phyloP scores from a whole-genome alignment of 1,140 invertebrate genomes.

The Panagrolaimus sp. region DNA sequence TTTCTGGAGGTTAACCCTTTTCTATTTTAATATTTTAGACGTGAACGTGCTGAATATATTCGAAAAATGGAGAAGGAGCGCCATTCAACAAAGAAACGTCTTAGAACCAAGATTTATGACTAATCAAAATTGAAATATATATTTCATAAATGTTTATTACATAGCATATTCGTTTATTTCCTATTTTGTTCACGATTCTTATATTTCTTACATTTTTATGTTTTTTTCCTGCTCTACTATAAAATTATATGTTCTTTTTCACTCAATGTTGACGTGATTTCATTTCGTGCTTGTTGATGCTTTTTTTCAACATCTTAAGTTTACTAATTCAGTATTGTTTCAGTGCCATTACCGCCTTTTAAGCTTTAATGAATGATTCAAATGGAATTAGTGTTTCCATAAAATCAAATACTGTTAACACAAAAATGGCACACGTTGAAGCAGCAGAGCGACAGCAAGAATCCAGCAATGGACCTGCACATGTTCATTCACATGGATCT shows the following conservation, averaged over 20 bases:
- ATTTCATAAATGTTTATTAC: too few relatives aligned
- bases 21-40: conserved; percentile 17
- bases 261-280: too few relatives aligned
- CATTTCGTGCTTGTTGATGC: too few relatives aligned
- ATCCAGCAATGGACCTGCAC: background rate
- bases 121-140: background rate
- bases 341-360: background rate
- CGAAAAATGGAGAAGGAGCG: conserved; percentile 11
- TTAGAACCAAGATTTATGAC: conserved; percentile 15
- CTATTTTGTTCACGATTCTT: too few relatives aligned
- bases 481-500: background rate
- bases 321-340: background rate
- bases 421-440: background rate
- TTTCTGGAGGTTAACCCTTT: background rate
- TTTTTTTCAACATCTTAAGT: background rate
- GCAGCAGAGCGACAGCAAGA: background rate
- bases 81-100: conserved; percentile 23
- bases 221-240: too few relatives aligned
- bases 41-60: conserved; percentile 22
- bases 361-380: background rate
- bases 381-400: background rate
- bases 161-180: too few relatives aligned
- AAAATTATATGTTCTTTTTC: too few relatives aligned
- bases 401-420: background rate
- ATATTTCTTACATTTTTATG: too few relatives aligned